Percentiles rank a stretch among this genome's conserved stretches.
These are phyloP conservation scores for Brachypteracias leptosomus DNA, from an alignment of 2,113 vertebrate genomes.

Conservation along the genomic window DNA sequence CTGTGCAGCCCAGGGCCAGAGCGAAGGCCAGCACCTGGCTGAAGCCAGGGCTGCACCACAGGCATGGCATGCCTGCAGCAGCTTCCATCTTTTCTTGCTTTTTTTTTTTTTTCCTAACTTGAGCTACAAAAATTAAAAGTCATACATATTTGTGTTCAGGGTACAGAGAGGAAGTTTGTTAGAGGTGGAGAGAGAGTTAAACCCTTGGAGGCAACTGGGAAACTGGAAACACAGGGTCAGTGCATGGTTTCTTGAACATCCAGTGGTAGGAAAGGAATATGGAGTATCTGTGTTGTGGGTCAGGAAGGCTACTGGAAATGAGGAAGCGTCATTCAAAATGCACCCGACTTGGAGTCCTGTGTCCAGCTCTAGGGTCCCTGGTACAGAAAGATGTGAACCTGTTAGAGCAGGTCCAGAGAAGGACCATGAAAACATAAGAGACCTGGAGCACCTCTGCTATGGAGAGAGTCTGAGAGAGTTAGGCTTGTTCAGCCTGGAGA, in stretches of 20 bases:
- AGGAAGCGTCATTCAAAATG: neutral
- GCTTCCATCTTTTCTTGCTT: neutral
- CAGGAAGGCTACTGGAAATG: neutral
- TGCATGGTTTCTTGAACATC: neutral
- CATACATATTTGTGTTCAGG: neutral
- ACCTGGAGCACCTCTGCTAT: neutral
- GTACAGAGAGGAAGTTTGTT: neutral
- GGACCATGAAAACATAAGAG: neutral
- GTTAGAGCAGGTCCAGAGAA: neutral
- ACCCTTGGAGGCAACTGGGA: neutral
- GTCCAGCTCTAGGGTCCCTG: neutral
- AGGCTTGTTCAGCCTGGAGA: neutral
- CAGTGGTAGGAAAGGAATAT: neutral
- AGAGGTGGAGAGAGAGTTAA: neutral
- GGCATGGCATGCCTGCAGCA: neutral
- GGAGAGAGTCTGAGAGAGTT: neutral
- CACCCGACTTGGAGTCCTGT: neutral
- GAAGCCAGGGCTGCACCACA: neutral
- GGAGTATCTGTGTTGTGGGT: rapidly evolving
- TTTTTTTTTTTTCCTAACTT: neutral
- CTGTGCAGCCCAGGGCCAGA: neutral
- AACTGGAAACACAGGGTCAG: neutral
- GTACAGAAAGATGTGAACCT: neutral
- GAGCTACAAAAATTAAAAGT: neutral
- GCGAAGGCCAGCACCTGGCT: neutral